Evolutionary conservation across 2,797 vertebrate genomes (phyloP).

Genomic region (Silurus aristotelis): DNA sequence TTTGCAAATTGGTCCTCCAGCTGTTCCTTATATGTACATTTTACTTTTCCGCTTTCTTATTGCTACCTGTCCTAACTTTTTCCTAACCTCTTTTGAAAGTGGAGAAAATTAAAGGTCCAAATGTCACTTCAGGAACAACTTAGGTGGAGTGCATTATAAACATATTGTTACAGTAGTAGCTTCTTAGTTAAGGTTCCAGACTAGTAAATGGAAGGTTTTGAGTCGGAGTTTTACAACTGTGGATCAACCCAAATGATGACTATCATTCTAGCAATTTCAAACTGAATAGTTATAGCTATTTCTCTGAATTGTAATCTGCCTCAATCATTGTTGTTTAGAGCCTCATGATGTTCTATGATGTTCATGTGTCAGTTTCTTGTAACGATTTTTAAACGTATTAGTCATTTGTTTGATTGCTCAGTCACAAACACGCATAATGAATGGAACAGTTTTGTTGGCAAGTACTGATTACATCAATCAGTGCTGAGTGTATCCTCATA

Average conservation of each 20-base stretch:
- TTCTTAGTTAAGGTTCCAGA: not conserved
- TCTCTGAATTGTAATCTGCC: not conserved
- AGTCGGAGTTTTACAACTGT: not conserved
- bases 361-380: not conserved
- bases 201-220: not conserved
- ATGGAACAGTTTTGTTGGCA: not conserved
- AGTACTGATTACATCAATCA: slow-evolving; percentile 10
- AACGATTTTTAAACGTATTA: not conserved
- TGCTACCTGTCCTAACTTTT: too few relatives aligned
- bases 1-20: too few relatives aligned
- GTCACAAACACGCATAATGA: not conserved
- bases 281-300: not conserved
- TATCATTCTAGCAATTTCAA: not conserved
- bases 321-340: too few relatives aligned
- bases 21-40: too few relatives aligned
- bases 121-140: not conserved
- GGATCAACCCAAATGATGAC: not conserved
- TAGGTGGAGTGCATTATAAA: not conserved
- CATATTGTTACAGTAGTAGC: not conserved
- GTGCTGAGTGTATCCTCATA: not conserved
- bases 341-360: not conserved
- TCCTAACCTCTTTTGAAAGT: not conserved
- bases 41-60: too few relatives aligned
- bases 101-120: not conserved
- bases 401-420: slow-evolving; percentile 15